phyloP scores from a whole-genome alignment of 1,140 invertebrate genomes.

The Neuroterus valhalla region DNA sequence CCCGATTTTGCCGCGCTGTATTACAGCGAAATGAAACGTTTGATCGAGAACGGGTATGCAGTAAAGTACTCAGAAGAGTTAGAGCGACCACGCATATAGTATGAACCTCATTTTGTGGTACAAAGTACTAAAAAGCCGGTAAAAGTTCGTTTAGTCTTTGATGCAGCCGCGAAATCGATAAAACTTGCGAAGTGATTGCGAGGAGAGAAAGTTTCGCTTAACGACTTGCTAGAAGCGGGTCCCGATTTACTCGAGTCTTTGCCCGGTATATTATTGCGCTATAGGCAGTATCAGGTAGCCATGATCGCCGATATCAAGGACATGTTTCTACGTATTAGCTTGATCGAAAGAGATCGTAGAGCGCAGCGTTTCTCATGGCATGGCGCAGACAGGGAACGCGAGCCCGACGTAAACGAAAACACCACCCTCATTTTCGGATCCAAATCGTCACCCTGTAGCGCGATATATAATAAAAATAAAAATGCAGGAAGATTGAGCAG shows the following conservation, averaged over 20 bases:
- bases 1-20: no score
- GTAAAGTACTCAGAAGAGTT: no score
- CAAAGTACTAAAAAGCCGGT: background rate
- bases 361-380: constrained; percentile 41
- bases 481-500: constrained; percentile 45
- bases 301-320: constrained; percentile 22
- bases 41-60: no score
- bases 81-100: no score
- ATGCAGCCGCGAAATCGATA: constrained; percentile 43
- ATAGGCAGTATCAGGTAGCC: constrained; percentile 36
- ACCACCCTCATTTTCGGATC: constrained; percentile 57
- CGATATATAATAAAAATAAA: constrained; percentile 53
- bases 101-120: background rate
- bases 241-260: constrained; percentile 54
- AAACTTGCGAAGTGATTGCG: no score
- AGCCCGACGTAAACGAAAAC: constrained; percentile 53
- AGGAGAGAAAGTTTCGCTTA: no score
- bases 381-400: constrained; percentile 5
- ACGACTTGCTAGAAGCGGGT: no score
- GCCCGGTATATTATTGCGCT: constrained; percentile 53
- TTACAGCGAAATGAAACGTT: no score
- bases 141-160: background rate
- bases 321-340: constrained; percentile 15
- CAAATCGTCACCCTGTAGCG: no score
- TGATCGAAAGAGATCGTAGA: constrained; percentile 18